Evolutionary conservation across 2,888 invertebrate genomes (phyloP).

Genomic region (Drosophila anceps): DNA sequence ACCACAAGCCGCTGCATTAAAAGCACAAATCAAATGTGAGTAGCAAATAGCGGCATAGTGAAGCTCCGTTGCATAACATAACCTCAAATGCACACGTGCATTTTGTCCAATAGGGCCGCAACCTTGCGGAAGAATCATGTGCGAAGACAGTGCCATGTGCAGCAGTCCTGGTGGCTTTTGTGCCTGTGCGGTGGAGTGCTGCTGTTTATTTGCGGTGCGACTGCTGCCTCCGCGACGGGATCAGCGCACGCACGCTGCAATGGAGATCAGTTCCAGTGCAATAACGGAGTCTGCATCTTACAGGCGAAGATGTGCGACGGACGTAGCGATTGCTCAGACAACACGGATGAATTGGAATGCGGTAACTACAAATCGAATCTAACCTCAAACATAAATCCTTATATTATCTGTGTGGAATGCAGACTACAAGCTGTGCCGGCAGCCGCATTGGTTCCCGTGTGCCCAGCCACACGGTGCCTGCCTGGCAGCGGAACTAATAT

Average conservation of each 20-base stretch:
- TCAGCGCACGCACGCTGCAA: conserved; percentile 74
- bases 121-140: conserved; percentile 38
- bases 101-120: conserved; percentile 34
- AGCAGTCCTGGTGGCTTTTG: conserved; percentile 35
- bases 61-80: conserved; percentile 22
- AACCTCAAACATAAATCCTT: conserved; percentile 23
- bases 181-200: conserved; percentile 53
- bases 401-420: neutral
- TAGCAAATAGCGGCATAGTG: neutral
- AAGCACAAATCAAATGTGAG: conserved; percentile 52
- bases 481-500: conserved; percentile 89
- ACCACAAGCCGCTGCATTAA: conserved; percentile 20
- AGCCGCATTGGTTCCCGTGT: conserved; percentile 84
- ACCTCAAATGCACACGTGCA: conserved; percentile 59
- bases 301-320: conserved; percentile 83
- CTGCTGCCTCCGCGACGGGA: conserved; percentile 63
- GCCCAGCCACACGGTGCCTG: conserved; percentile 87
- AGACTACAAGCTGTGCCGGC: conserved; percentile 82
- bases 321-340: conserved; percentile 81
- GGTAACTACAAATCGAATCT: conserved; percentile 64
- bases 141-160: conserved; percentile 49
- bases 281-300: conserved; percentile 84
- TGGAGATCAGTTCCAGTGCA: conserved; percentile 86
- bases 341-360: conserved; percentile 84
- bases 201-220: conserved; percentile 66